Conservation (phyloP, 2,888 invertebrate genomes). For the Phalangium opilio region DNA sequence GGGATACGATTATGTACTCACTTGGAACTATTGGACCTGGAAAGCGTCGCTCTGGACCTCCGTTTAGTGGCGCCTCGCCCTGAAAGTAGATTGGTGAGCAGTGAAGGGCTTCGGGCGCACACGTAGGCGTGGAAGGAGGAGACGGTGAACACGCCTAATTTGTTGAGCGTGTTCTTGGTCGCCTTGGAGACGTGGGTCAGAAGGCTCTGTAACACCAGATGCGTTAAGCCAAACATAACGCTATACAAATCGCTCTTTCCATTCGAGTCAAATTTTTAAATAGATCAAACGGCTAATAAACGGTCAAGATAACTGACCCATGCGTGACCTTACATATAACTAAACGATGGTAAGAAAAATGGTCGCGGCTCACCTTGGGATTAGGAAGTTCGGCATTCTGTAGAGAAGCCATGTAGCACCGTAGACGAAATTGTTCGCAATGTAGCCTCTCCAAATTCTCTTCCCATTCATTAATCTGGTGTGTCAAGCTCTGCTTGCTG, state of each 20-base stretch:
- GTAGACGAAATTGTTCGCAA: constrained; percentile 87
- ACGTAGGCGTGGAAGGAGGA: constrained; percentile 96
- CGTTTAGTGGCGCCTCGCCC: constrained; percentile 81
- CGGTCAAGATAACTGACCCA: no score
- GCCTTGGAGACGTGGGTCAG: constrained; percentile 86
- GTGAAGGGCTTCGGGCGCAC: constrained; percentile 83
- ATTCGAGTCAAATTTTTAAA: no score
- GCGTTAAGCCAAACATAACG: no score
- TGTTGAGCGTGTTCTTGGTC: constrained; percentile 85
- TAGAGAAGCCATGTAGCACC: constrained; percentile 93
- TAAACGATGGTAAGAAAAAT: no score
- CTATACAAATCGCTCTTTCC: no score
- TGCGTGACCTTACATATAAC: no score
- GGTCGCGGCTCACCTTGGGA: constrained; percentile 64
- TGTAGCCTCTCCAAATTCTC: constrained; percentile 89
- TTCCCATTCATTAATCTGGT: constrained; percentile 90
- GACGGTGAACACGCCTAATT: constrained; percentile 91
- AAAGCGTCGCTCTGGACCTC: constrained; percentile 63
- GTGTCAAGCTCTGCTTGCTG: constrained; percentile 75
- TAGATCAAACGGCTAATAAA: no score
- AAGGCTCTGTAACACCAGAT: constrained; percentile 52
- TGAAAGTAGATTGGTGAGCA: constrained; percentile 76
- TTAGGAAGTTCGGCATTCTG: constrained; percentile 91
- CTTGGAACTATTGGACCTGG: constrained; percentile 44
- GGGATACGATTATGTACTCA: constrained; percentile 5